phyloP scores from a whole-genome alignment of 2,888 invertebrate genomes.

The Incurvaria masculella region DNA sequence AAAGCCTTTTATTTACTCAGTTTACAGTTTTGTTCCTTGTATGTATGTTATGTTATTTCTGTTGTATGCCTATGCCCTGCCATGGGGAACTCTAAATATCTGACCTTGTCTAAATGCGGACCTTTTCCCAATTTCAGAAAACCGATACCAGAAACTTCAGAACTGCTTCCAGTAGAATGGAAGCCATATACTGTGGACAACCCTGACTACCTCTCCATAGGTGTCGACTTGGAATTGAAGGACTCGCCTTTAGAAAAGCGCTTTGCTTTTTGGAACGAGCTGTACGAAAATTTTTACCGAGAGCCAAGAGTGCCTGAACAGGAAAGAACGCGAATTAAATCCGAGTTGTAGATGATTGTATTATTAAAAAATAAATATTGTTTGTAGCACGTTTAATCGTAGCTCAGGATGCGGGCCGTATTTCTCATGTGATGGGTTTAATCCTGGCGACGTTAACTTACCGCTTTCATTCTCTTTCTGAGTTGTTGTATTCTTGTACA shows the following conservation, averaged over 20 bases:
- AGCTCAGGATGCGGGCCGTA: too few relatives aligned
- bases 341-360: too few relatives aligned
- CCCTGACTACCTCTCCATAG: constrained; percentile 34
- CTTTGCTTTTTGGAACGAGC: constrained; percentile 34
- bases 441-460: too few relatives aligned
- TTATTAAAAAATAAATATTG: too few relatives aligned
- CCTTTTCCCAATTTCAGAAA: constrained; percentile 27
- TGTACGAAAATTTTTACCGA: constrained; percentile 38
- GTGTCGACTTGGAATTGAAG: constrained; percentile 26
- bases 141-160: constrained; percentile 39
- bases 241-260: constrained; percentile 28
- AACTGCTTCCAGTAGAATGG: constrained; percentile 33
- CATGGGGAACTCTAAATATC: background rate
- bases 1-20: too few relatives aligned
- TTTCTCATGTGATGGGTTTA: too few relatives aligned
- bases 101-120: too few relatives aligned
- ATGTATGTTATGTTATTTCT: too few relatives aligned
- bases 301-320: constrained; percentile 24
- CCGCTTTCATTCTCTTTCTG: too few relatives aligned
- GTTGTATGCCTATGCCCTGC: background rate
- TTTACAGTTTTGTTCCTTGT: background rate
- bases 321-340: too few relatives aligned
- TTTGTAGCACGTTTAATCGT: too few relatives aligned
- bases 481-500: too few relatives aligned
- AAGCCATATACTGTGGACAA: constrained; percentile 27